Evolutionary conservation across 2,113 vertebrate species (phyloP).

Genomic region (Gymnogyps californianus): DNA sequence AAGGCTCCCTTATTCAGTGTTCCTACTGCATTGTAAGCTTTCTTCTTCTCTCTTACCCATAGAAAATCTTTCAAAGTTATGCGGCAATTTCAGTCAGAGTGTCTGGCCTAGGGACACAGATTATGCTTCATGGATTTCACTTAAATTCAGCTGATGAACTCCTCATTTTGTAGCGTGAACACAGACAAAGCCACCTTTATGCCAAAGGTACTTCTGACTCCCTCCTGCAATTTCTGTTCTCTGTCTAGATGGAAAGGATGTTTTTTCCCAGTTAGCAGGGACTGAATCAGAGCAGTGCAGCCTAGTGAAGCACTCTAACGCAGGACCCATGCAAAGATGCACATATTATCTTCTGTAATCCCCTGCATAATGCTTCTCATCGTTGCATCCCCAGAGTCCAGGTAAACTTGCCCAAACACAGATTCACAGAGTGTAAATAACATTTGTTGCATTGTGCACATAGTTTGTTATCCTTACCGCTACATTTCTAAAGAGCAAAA

Average conservation of each 20-base stretch:
- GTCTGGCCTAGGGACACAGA: neutral
- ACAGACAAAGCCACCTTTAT: neutral
- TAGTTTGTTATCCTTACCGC: rapidly evolving
- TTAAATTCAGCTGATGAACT: neutral
- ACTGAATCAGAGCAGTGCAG: neutral
- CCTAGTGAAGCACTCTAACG: neutral
- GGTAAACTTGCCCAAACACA: neutral
- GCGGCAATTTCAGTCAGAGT: neutral
- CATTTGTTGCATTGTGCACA: neutral
- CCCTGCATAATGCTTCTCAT: neutral
- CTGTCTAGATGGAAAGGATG: neutral
- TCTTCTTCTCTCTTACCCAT: neutral
- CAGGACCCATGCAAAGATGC: neutral
- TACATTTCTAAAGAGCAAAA: neutral
- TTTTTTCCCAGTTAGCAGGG: neutral
- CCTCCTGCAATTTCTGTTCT: neutral
- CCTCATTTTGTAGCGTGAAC: neutral
- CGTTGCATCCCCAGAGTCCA: neutral
- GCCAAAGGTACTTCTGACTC: neutral
- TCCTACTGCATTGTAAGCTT: neutral
- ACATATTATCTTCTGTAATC: rapidly evolving
- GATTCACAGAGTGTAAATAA: neutral
- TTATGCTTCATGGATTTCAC: neutral
- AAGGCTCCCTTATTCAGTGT: neutral
- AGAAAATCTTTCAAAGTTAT: neutral